Conservation (phyloP, 2,888 invertebrate genomes). For the Cartodere bifasciata region DNA sequence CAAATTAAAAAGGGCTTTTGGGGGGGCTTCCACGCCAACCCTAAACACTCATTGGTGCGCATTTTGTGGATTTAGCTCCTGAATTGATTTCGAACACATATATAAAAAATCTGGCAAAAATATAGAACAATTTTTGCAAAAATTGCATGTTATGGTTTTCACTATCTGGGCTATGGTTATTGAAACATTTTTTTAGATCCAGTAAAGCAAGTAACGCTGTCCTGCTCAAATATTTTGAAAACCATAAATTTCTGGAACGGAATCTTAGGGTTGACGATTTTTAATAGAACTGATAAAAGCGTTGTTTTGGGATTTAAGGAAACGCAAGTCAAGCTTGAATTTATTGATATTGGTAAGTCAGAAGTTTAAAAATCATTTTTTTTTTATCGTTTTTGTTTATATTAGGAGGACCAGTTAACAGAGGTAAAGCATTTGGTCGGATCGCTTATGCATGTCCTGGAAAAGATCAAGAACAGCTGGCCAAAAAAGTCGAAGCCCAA, state of each 20-base stretch:
- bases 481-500: slow-evolving; percentile 56
- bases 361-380: background rate
- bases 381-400: slow-evolving; percentile 6
- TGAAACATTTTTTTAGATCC: slow-evolving; percentile 55
- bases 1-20: no score
- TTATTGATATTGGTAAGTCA: slow-evolving; percentile 54
- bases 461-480: slow-evolving; percentile 61
- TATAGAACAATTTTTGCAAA: no score
- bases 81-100: no score
- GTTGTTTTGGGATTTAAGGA: slow-evolving; percentile 57
- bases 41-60: no score
- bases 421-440: slow-evolving; percentile 85
- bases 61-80: no score
- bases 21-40: no score
- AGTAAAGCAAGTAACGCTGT: slow-evolving; percentile 64
- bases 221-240: slow-evolving; percentile 60
- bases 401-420: slow-evolving; percentile 54
- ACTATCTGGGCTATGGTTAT: background rate
- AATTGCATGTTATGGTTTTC: no score
- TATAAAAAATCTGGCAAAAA: no score
- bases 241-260: slow-evolving; percentile 79
- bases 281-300: slow-evolving; percentile 47
- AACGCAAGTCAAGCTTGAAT: slow-evolving; percentile 64
- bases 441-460: slow-evolving; percentile 88
- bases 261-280: slow-evolving; percentile 59